phyloP scores from a whole-genome alignment of 2,888 invertebrate genomes.

The Amorpha juglandis region DNA sequence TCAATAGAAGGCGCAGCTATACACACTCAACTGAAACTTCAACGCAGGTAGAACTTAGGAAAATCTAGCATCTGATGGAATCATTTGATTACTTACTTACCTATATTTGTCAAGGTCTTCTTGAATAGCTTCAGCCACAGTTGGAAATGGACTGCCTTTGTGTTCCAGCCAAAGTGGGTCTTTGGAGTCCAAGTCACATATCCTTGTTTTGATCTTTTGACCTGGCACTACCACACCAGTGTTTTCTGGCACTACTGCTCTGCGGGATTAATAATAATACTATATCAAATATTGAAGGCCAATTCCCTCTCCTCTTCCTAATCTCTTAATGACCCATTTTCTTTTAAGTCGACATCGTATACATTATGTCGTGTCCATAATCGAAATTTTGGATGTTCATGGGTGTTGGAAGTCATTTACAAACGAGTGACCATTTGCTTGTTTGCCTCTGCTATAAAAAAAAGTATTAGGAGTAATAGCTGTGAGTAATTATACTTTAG shows the following conservation, averaged over 20 bases:
- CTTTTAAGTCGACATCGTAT: no score
- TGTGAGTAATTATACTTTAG: no score
- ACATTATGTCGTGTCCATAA: no score
- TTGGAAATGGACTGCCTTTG: conserved; percentile 96
- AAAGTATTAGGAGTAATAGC: background rate
- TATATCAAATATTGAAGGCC: background rate
- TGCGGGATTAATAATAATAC: conserved; percentile 38
- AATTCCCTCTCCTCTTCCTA: no score
- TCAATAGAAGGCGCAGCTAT: no score
- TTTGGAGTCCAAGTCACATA: conserved; percentile 94
- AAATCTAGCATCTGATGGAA: background rate
- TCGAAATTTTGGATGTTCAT: no score
- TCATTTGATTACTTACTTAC: conserved; percentile 40
- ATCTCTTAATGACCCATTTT: no score
- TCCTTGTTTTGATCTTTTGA: conserved; percentile 90
- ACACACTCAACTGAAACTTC: no score
- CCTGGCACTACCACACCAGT: conserved; percentile 81
- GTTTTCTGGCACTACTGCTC: conserved; percentile 74
- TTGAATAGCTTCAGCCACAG: conserved; percentile 99
- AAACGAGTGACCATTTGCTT: no score
- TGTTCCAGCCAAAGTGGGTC: conserved; percentile 97
- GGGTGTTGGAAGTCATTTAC: no score
- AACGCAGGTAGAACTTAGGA: no score
- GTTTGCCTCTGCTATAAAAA: no score
- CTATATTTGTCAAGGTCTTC: conserved; percentile 98